A percentile compares a stretch with the other conserved stretches of the same genome.
Conservation (phyloP, 2,888 invertebrate genomes). For the Lithophane leautieri region DNA sequence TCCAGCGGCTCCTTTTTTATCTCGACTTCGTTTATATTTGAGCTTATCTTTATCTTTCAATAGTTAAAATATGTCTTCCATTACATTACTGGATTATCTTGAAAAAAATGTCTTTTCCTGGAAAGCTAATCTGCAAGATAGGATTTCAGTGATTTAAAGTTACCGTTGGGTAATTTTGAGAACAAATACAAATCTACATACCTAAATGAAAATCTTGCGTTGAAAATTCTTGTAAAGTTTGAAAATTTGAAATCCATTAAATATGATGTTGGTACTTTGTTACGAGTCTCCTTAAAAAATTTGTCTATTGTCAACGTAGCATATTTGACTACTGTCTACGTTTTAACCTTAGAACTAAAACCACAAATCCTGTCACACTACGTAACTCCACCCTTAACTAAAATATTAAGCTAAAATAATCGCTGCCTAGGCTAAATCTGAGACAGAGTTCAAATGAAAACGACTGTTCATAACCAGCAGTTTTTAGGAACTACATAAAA, state of each 20-base stretch:
- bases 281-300: not conserved
- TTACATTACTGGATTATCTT: conserved; percentile 23
- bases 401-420: conserved; percentile 29
- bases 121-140: conserved; percentile 12
- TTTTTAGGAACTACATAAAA: conserved; percentile 35
- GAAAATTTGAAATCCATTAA: not conserved
- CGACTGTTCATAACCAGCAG: conserved; percentile 34
- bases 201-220: not conserved
- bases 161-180: not conserved
- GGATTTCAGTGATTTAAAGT: not conserved
- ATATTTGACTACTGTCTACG: not conserved
- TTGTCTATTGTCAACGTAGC: not conserved
- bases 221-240: not conserved
- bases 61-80: conserved; percentile 20
- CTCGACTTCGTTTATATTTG: conserved; percentile 19
- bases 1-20: conserved; percentile 30
- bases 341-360: not conserved
- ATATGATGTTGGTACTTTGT: not conserved
- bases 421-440: conserved; percentile 8
- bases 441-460: conserved; percentile 3
- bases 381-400: conserved; percentile 11
- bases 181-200: not conserved
- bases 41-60: conserved; percentile 35
- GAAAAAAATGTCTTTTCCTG: conserved; percentile 2
- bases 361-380: not conserved